These are phyloP conservation scores for Eidolon dupreanum DNA, from an alignment of 2,797 vertebrate species.

Conservation along the genomic window DNA sequence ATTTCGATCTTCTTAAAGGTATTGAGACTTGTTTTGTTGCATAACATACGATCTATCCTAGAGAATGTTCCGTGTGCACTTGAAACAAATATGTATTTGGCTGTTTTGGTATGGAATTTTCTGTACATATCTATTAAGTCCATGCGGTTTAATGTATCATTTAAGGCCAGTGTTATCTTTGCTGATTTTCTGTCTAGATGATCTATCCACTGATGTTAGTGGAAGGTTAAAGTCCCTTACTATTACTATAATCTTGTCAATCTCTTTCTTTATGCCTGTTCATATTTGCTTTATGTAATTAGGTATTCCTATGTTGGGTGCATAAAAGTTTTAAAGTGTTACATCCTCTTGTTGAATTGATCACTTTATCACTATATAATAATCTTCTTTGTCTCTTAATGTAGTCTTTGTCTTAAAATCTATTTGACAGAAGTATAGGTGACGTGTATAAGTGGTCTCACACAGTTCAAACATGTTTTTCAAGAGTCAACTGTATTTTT, in stretches of 20 bases:
- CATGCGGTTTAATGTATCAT: background rate
- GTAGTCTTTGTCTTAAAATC: background rate
- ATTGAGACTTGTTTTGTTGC: background rate
- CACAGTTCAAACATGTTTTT: background rate
- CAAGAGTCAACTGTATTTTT: background rate
- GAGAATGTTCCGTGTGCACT: background rate
- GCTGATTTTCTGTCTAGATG: background rate
- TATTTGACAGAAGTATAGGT: background rate
- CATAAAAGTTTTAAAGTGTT: background rate
- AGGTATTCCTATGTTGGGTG: background rate
- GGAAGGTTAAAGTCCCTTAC: background rate
- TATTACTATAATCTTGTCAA: background rate
- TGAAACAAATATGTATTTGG: background rate
- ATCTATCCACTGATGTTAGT: background rate
- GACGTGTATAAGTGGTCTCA: background rate
- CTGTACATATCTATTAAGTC: background rate
- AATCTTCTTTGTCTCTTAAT: background rate
- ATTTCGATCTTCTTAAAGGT: background rate
- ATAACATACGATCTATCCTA: background rate
- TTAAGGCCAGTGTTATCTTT: background rate
- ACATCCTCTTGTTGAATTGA: background rate
- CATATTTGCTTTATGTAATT: background rate
- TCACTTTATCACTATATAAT: background rate
- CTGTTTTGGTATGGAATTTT: background rate
- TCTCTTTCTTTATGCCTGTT: background rate